These are phyloP conservation scores for Sus cebifrons DNA, from an alignment of 2,797 vertebrate species.

Conservation along the genomic window DNA sequence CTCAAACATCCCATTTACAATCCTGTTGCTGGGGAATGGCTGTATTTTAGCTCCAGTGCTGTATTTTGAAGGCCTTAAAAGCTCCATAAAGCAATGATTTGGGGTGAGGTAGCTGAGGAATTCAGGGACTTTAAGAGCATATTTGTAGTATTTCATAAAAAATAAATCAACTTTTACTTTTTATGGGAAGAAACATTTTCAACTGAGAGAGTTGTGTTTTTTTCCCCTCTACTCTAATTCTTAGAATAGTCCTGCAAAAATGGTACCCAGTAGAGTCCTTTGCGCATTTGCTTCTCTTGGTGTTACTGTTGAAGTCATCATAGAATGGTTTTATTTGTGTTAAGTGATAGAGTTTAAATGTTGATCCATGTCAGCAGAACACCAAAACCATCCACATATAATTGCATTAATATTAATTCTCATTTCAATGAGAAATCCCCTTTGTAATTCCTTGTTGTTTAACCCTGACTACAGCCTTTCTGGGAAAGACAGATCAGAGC, in stretches of 20 bases:
- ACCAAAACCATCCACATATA: slow-evolving; percentile 67
- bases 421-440: slow-evolving; percentile 75
- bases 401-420: slow-evolving; percentile 84
- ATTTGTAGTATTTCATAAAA: slow-evolving; percentile 81
- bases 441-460: slow-evolving; percentile 77
- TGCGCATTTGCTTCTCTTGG: slow-evolving; percentile 66
- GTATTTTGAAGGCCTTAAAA: slow-evolving; percentile 78
- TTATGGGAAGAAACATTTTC: slow-evolving; percentile 75
- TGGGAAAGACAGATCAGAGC: slow-evolving; percentile 41
- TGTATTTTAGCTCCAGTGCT: slow-evolving; percentile 67
- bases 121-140: slow-evolving; percentile 70
- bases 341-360: slow-evolving; percentile 77
- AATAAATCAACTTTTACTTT: slow-evolving; percentile 78
- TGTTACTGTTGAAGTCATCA: slow-evolving; percentile 50
- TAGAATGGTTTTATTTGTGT: slow-evolving; percentile 75
- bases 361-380: slow-evolving; percentile 75
- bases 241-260: slow-evolving; percentile 75
- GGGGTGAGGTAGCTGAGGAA: slow-evolving; percentile 70
- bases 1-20: slow-evolving; percentile 40
- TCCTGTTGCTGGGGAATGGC: slow-evolving; percentile 63
- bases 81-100: slow-evolving; percentile 78
- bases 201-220: slow-evolving; percentile 20
- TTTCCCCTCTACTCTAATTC: slow-evolving; percentile 61
- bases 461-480: slow-evolving; percentile 68
- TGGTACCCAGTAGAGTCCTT: slow-evolving; percentile 68